These are phyloP conservation scores for Resseliella maxima DNA, from an alignment of 2,888 invertebrate species.

Conservation along the genomic window DNA sequence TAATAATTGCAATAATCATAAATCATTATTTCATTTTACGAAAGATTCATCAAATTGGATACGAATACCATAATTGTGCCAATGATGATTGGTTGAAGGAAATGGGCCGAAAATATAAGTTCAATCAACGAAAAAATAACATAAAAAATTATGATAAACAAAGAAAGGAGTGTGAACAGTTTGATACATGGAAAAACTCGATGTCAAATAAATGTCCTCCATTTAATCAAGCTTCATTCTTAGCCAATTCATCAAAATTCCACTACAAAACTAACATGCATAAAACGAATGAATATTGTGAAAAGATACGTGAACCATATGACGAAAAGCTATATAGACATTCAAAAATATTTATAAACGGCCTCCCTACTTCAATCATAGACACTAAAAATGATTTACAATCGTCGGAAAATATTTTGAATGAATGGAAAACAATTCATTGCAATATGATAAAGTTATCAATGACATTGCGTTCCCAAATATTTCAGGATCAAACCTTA, in stretches of 20 bases:
- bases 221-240: not conserved
- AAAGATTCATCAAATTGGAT: constrained; percentile 78
- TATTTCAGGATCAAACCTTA: not conserved
- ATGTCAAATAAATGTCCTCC: not conserved
- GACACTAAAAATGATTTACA: constrained; percentile 1
- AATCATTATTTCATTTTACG: constrained; percentile 61
- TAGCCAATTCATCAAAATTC: not conserved
- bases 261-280: not conserved
- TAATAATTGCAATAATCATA: constrained; percentile 15
- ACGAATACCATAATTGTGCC: constrained; percentile 79
- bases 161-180: constrained; percentile 54
- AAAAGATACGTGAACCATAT: not conserved
- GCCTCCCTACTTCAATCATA: not conserved
- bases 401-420: not conserved
- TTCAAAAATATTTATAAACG: not conserved
- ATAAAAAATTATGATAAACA: not conserved
- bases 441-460: constrained; percentile 1
- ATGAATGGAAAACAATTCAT: not conserved
- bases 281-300: not conserved
- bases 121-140: constrained; percentile 57
- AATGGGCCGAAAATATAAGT: constrained; percentile 64
- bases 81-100: constrained; percentile 69
- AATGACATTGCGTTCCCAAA: not conserved
- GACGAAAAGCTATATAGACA: not conserved
- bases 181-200: not conserved